Evolutionary conservation across 64 coral and sea anemone species (phyloP).

Genomic region (Orbicella faveolata): DNA sequence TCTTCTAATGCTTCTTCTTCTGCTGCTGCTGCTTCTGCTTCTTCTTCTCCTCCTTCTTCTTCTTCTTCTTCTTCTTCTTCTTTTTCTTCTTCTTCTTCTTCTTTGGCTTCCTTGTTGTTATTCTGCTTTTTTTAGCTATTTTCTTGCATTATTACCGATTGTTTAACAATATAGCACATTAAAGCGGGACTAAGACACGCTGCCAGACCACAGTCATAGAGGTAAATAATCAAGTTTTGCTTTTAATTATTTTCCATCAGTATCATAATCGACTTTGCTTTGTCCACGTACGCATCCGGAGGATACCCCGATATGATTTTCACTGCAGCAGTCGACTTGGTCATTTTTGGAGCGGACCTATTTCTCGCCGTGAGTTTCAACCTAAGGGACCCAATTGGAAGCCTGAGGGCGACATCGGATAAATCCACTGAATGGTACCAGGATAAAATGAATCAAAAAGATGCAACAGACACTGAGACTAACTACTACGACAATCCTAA

Average conservation of each 20-base stretch:
- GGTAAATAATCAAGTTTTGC: too few species aligned
- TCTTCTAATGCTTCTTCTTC: too few species aligned
- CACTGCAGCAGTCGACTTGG: slow-evolving; percentile 85
- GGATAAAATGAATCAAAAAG: slow-evolving; percentile 84
- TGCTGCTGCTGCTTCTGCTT: too few species aligned
- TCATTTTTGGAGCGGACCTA: slow-evolving; percentile 87
- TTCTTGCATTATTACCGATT: too few species aligned
- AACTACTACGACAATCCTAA: slow-evolving; percentile 91
- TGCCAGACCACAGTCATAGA: too few species aligned
- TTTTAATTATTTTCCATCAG: not conserved
- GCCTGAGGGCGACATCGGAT: slow-evolving; percentile 39
- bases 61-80: too few species aligned
- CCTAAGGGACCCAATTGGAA: slow-evolving; percentile 57
- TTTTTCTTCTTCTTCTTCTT: too few species aligned
- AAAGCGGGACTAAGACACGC: too few species aligned
- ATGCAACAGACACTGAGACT: slow-evolving; percentile 72
- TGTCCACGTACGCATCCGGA: slow-evolving; percentile 58
- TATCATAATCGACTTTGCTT: slow-evolving; percentile 88
- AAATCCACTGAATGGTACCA: slow-evolving; percentile 71
- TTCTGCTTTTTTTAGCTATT: too few species aligned
- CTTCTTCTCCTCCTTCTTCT: too few species aligned
- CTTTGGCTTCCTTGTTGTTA: too few species aligned
- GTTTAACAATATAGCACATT: too few species aligned
- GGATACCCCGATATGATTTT: slow-evolving; percentile 60
- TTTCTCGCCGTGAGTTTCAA: slow-evolving; percentile 62